Evolutionary conservation across 2,113 vertebrate species (phyloP).

Genomic region (Origma solitaria): DNA sequence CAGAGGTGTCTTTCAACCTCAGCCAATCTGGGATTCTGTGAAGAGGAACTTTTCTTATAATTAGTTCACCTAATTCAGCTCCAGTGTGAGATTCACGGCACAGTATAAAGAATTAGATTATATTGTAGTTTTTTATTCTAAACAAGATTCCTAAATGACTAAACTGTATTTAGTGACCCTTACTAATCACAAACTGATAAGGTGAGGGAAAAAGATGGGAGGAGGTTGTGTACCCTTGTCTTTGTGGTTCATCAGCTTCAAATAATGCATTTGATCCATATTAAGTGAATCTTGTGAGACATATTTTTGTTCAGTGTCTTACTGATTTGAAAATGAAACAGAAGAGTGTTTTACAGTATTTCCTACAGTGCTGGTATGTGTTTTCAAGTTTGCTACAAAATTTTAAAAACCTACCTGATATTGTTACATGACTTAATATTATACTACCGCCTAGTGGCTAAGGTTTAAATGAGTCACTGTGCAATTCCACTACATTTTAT

Average conservation of each 20-base stretch:
- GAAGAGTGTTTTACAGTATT: background rate
- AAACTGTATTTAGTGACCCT: background rate
- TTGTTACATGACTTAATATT: background rate
- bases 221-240: background rate
- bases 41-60: background rate
- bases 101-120: background rate
- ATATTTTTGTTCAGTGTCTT: background rate
- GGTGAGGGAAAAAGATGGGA: background rate
- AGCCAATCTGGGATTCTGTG: background rate
- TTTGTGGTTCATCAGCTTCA: background rate
- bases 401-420: background rate
- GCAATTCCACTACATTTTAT: background rate
- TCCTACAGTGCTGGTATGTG: background rate
- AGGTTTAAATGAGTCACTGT: background rate
- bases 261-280: background rate
- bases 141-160: background rate
- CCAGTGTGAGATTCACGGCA: background rate
- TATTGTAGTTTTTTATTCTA: background rate
- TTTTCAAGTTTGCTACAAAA: background rate
- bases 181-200: background rate
- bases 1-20: background rate
- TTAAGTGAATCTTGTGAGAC: background rate
- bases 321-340: background rate
- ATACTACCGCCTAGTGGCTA: constrained; percentile 34
- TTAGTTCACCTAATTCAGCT: background rate